phyloP scores from a whole-genome alignment of 2,797 vertebrate species.

The Aselliscus stoliczkanus region DNA sequence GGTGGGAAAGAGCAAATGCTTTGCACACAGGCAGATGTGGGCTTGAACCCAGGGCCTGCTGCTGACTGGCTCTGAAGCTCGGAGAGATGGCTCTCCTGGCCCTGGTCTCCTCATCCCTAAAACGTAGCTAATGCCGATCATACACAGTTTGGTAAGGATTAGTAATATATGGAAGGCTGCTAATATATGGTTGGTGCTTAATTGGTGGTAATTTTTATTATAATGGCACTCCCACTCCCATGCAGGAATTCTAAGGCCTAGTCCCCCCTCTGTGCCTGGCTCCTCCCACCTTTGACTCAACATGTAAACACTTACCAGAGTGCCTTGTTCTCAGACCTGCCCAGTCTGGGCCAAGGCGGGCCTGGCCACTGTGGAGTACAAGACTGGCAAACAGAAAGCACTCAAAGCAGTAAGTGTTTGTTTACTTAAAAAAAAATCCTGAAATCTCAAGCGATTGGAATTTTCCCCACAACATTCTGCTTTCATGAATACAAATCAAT shows the following conservation, averaged over 20 bases:
- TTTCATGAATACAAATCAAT: neutral
- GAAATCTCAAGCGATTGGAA: neutral
- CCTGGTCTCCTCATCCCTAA: neutral
- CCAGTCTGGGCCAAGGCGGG: neutral
- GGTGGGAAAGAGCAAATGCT: neutral
- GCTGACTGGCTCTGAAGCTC: neutral
- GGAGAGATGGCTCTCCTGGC: neutral
- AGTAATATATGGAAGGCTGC: neutral
- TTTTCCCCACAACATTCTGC: constrained; percentile 11
- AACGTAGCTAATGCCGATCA: neutral
- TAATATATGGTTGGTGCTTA: neutral
- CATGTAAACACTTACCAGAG: neutral
- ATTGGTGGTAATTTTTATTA: neutral
- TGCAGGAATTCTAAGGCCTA: neutral
- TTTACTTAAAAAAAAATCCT: constrained; percentile 19
- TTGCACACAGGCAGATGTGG: neutral
- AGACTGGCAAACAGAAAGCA: neutral
- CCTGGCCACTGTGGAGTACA: neutral
- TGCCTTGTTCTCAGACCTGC: neutral
- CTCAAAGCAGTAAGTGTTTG: constrained; percentile 13
- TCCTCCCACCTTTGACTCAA: neutral
- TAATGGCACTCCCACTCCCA: neutral
- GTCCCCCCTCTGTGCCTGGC: neutral
- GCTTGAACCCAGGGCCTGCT: neutral
- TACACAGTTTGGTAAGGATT: neutral